phyloP scores from a whole-genome alignment of 2,888 invertebrate species.

The Monochamus alternatus region DNA sequence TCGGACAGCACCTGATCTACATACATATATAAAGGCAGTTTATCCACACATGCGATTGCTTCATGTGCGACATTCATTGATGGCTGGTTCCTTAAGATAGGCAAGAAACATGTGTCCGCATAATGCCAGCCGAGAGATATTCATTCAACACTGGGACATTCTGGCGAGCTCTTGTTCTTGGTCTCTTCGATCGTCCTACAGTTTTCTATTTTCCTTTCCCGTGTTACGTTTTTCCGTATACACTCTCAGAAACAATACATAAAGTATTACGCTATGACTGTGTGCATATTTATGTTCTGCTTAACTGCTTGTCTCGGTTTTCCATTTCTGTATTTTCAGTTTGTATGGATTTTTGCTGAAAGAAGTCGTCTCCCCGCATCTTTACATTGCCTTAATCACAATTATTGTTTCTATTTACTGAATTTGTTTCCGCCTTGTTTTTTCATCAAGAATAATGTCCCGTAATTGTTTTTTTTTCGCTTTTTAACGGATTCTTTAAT shows the following conservation, averaged over 20 bases:
- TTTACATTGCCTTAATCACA: constrained; percentile 27
- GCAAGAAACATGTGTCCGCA: constrained; percentile 62
- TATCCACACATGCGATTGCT: constrained; percentile 49
- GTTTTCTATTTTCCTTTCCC: constrained; percentile 27
- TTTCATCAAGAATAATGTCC: too few species aligned
- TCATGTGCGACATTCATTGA: constrained; percentile 58
- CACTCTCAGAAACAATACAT: constrained; percentile 54
- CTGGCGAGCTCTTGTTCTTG: constrained; percentile 28
- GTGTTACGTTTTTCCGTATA: constrained; percentile 42
- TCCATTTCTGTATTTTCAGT: constrained; percentile 54
- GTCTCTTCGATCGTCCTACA: constrained; percentile 25
- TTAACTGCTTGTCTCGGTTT: constrained; percentile 52
- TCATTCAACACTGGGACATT: constrained; percentile 53
- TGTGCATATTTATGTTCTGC: constrained; percentile 57
- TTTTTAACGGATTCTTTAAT: too few species aligned
- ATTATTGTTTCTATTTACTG: constrained; percentile 15
- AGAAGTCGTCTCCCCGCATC: constrained; percentile 47
- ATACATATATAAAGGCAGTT: constrained; percentile 33
- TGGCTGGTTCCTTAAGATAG: constrained; percentile 62
- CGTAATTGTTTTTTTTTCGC: too few species aligned
- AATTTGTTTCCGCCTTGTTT: constrained; percentile 4
- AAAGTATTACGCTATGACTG: constrained; percentile 54
- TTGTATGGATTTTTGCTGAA: constrained; percentile 55
- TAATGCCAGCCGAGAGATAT: constrained; percentile 60
- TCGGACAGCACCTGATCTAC: constrained; percentile 37